Base-by-base conservation (phyloP, 2,888 invertebrate genomes). In the Fissipunctia ypsillon region DNA sequence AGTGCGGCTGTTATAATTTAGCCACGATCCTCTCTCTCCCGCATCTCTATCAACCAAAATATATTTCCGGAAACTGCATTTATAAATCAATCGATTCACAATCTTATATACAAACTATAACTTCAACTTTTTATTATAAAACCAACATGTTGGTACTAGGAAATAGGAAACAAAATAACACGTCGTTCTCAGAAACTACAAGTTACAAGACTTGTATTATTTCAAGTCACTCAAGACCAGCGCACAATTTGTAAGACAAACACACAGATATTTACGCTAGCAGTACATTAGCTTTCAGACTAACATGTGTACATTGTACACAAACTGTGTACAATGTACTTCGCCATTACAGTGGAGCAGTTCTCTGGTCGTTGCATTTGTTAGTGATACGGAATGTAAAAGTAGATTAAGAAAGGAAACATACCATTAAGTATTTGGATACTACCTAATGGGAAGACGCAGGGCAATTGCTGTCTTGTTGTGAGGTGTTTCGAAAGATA, bases 191-290 rank as follows among this genome's bases (percentile, higher is more conserved):
- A 41, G 67, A 41, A 60, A 31, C 45, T 0, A n/a, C n/a, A 31
- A 64, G 31, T n/a, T 54, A 38, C 35, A 73, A 70, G 28, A 66
- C 22, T 35, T 22, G 10, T 69, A 83, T 83, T 83, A 74, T 66
- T 70, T 60, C 38, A 60, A 78, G 48, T 69, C 64, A 64, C 54
- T 76, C 60, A 82, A 59, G n/a, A 64, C 25, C 4, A 1, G 35
- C 70, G n/a, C 54, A 75, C 76, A 78, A 78, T 78, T 84, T 72
- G 57, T 68, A 73, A 83, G n/a, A 61, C 65, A 76, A 83, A 84
- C 70, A 70, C 31, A 43, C 28, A 67, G n/a, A 50, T 77, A 71
- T 82, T 75, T 81, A 70, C 63, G 22, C 48, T 69, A 52, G 64
- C 54, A 57, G 70, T 73, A 76, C 76, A 80, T 83, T 73, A 83